Evolutionary conservation across 2,797 vertebrate genomes (phyloP).

Genomic region (Siniperca scherzeri): DNA sequence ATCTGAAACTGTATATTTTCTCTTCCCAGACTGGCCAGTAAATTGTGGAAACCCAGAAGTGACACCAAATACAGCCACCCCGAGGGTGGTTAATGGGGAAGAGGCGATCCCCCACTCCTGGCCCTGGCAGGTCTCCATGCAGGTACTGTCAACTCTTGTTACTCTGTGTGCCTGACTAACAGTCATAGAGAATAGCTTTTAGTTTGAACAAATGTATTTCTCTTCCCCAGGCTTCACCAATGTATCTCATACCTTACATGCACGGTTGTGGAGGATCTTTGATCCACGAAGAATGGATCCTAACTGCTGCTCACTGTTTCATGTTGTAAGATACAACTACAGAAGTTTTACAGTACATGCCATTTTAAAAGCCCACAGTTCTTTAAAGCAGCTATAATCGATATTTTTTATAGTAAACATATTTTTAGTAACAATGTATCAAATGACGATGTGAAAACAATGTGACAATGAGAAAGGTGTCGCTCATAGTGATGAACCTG

Average conservation of each 20-base stretch:
- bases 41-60: slow-evolving; percentile 79
- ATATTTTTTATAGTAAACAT: neutral
- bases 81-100: slow-evolving; percentile 79
- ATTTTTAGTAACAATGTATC: neutral
- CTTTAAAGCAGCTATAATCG: neutral
- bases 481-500: neutral
- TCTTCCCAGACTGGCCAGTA: slow-evolving; percentile 78
- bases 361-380: neutral
- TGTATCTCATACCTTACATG: slow-evolving; percentile 68
- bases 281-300: slow-evolving; percentile 85
- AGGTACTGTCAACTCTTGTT: slow-evolving; percentile 66
- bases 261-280: slow-evolving; percentile 85
- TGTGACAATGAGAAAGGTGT: neutral
- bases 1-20: slow-evolving; percentile 4
- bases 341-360: neutral
- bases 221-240: slow-evolving; percentile 65
- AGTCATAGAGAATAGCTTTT: slow-evolving; percentile 9
- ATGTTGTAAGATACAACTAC: slow-evolving; percentile 72
- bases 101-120: slow-evolving; percentile 81
- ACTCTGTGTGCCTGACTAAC: neutral
- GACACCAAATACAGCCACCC: slow-evolving; percentile 57
- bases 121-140: slow-evolving; percentile 87
- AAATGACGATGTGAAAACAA: neutral
- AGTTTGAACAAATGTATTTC: slow-evolving; percentile 17
- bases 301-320: slow-evolving; percentile 87